Percentiles rank a stretch among this genome's conserved stretches.
These are phyloP conservation scores for Tympanoctomys barrerae DNA, from an alignment of 2,797 vertebrate genomes.

Conservation along the genomic window DNA sequence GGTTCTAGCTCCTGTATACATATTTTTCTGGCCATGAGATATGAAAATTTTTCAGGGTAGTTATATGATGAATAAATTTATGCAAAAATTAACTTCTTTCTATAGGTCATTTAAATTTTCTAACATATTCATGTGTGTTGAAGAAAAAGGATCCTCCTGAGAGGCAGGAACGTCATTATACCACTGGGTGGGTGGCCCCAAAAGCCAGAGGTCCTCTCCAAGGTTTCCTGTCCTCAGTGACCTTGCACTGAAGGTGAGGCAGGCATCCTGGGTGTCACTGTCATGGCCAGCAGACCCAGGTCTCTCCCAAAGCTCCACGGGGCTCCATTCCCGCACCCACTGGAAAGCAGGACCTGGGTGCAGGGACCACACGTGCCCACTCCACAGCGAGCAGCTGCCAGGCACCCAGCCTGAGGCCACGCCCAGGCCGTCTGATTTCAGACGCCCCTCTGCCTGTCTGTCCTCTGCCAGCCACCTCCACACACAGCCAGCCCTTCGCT, in stretches of 20 bases:
- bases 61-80: not conserved
- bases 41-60: not conserved
- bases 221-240: not conserved
- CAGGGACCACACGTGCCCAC: not conserved
- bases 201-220: rapidly evolving
- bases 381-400: not conserved
- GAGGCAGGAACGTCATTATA: not conserved
- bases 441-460: not conserved
- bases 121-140: not conserved
- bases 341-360: not conserved
- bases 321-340: not conserved
- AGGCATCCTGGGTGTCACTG: rapidly evolving
- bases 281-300: not conserved
- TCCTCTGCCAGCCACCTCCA: rapidly evolving
- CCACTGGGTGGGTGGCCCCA: rapidly evolving
- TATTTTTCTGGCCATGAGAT: not conserved
- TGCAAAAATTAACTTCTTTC: not conserved
- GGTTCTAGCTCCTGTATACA: not conserved
- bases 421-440: not conserved
- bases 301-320: not conserved
- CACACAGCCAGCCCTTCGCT: rapidly evolving
- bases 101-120: not conserved
- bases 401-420: rapidly evolving
- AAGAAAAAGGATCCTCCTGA: not conserved
- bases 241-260: not conserved